phyloP scores from a whole-genome alignment of 2,888 invertebrate species.

The Tridacna gigas region DNA sequence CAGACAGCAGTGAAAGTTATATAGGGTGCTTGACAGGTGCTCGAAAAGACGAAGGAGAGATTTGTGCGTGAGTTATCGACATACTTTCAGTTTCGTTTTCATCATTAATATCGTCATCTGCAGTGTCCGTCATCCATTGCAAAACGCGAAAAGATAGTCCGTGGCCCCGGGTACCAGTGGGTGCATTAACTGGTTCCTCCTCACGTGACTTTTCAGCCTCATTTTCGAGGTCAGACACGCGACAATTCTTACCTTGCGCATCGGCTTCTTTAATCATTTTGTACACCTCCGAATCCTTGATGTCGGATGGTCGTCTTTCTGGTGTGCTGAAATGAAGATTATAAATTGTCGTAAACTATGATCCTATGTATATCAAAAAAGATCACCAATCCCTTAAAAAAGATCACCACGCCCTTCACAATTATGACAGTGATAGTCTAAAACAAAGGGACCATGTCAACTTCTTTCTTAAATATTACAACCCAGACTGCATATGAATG shows the following conservation, averaged over 20 bases:
- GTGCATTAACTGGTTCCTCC: slow-evolving; percentile 30
- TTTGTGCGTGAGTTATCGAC: slow-evolving; percentile 26
- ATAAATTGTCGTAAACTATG: neutral
- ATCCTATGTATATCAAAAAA: no score
- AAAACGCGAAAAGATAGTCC: slow-evolving; percentile 79
- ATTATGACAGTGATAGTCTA: no score
- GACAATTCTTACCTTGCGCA: slow-evolving; percentile 69
- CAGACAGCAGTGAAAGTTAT: no score
- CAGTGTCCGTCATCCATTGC: slow-evolving; percentile 80
- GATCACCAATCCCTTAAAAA: no score
- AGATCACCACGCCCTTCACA: no score
- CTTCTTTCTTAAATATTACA: no score
- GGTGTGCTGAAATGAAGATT: slow-evolving; percentile 56
- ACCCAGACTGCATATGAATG: no score
- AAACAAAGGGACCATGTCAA: no score
- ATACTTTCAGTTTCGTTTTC: slow-evolving; percentile 58
- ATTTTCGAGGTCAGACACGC: slow-evolving; percentile 42
- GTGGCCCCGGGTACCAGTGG: slow-evolving; percentile 70
- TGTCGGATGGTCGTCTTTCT: slow-evolving; percentile 70
- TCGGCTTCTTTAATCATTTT: slow-evolving; percentile 81
- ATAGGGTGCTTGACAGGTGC: no score
- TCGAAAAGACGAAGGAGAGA: neutral
- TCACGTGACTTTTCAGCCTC: slow-evolving; percentile 47
- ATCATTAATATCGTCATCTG: slow-evolving; percentile 57
- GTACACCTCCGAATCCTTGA: slow-evolving; percentile 79